These are phyloP conservation scores for Dryadula phaetusa DNA, from an alignment of 2,888 invertebrate genomes.

Conservation along the genomic window DNA sequence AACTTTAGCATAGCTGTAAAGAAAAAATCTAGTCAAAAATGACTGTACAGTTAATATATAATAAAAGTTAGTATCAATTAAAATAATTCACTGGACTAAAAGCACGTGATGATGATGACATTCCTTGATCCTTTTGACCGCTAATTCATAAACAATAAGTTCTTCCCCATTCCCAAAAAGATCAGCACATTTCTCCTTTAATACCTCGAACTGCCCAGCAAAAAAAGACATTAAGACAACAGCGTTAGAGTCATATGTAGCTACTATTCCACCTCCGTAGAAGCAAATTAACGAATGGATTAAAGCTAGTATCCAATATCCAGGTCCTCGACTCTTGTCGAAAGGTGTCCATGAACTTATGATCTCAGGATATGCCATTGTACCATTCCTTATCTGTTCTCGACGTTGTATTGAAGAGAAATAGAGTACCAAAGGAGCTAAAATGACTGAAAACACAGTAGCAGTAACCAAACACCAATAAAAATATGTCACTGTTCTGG, in stretches of 20 bases:
- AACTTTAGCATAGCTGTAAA: conserved; percentile 65
- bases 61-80: too few relatives aligned
- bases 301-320: conserved; percentile 60
- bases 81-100: conserved; percentile 61
- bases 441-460: conserved; percentile 63
- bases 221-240: conserved; percentile 73
- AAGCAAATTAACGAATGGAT: conserved; percentile 62
- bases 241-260: conserved; percentile 70
- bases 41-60: neutral
- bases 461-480: conserved; percentile 65
- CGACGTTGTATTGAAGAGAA: conserved; percentile 54
- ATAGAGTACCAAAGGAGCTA: conserved; percentile 63
- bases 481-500: conserved; percentile 63
- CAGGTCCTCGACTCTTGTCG: conserved; percentile 60
- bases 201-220: conserved; percentile 67
- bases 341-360: conserved; percentile 74
- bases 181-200: conserved; percentile 61
- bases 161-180: conserved; percentile 57
- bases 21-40: conserved; percentile 16
- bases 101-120: conserved; percentile 64
- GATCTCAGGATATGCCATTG: conserved; percentile 66
- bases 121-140: conserved; percentile 57
- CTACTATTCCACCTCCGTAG: conserved; percentile 73
- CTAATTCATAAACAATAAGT: conserved; percentile 50
- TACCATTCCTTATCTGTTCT: conserved; percentile 55